Conservation (phyloP, 1,140 invertebrate species). For the Sycobia sp. region DNA sequence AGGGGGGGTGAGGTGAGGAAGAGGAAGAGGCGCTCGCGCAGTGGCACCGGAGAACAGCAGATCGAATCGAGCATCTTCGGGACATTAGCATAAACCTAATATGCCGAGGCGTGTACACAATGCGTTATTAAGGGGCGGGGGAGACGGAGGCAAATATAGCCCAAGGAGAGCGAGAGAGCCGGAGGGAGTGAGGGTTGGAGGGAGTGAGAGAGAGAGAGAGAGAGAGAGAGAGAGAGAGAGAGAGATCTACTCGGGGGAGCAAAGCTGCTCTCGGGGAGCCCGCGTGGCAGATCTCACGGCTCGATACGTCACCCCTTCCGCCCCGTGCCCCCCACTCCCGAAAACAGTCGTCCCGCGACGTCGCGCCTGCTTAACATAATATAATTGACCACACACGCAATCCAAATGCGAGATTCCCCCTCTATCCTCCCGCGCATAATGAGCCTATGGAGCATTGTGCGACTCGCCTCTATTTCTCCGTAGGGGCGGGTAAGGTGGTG, state of each 20-base stretch:
- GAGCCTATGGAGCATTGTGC: constrained; percentile 46
- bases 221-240: no score
- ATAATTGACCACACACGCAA: constrained; percentile 57
- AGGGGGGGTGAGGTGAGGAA: no score
- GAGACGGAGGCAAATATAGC: no score
- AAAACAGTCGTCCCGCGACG: no score
- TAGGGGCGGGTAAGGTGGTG: no score
- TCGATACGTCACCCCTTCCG: constrained; percentile 46
- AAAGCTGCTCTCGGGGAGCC: no score
- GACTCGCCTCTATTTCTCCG: background rate
- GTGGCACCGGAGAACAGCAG: constrained; percentile 4
- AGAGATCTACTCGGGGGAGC: background rate
- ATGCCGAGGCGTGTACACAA: constrained; percentile 47
- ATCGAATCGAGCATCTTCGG: constrained; percentile 38
- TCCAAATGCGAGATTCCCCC: constrained; percentile 49
- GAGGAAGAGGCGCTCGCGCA: no score
- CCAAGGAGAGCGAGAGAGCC: no score
- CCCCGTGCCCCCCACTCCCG: background rate
- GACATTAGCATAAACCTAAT: constrained; percentile 55
- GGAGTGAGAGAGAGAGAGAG: no score
- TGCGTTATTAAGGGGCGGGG: constrained; percentile 50
- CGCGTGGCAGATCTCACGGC: constrained; percentile 11
- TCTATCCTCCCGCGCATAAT: constrained; percentile 42
- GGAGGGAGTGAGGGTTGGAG: no score
- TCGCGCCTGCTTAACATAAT: constrained; percentile 55